phyloP scores from a whole-genome alignment of 2,113 vertebrate species.

The Rana temporaria region DNA sequence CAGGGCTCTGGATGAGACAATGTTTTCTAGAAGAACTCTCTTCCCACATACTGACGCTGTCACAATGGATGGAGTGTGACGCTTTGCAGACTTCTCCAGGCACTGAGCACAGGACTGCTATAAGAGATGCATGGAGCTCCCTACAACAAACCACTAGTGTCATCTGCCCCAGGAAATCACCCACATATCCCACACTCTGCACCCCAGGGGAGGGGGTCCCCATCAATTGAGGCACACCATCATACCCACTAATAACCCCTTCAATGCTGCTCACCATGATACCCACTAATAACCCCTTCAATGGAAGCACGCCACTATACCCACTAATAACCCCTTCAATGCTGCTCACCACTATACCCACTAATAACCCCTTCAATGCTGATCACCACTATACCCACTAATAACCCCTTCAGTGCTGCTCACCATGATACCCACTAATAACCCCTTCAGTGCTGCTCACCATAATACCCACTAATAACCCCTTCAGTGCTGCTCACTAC shows the following conservation, averaged over 20 bases:
- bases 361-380: too few relatives aligned
- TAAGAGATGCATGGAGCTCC: neutral
- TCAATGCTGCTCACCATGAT: neutral
- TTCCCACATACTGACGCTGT: neutral
- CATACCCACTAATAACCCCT: constrained; percentile 1
- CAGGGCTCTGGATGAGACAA: neutral
- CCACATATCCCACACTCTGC: neutral
- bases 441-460: too few relatives aligned
- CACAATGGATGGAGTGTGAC: constrained; percentile 16
- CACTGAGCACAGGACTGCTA: neutral
- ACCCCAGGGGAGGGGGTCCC: constrained; percentile 8
- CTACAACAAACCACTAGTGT: neutral
- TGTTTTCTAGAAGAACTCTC: neutral
- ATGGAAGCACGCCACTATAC: too few relatives aligned
- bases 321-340: too few relatives aligned
- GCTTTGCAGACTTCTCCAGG: neutral
- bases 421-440: too few relatives aligned
- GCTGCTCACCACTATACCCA: too few relatives aligned
- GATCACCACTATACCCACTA: too few relatives aligned
- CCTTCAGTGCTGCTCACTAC: too few relatives aligned
- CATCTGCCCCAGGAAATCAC: constrained; percentile 2
- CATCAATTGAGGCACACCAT: neutral
- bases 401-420: too few relatives aligned
- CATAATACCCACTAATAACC: too few relatives aligned
- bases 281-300: too few relatives aligned